These are phyloP conservation scores for Dromococcyx pavoninus DNA, from an alignment of 2,797 vertebrate species.

Conservation along the genomic window DNA sequence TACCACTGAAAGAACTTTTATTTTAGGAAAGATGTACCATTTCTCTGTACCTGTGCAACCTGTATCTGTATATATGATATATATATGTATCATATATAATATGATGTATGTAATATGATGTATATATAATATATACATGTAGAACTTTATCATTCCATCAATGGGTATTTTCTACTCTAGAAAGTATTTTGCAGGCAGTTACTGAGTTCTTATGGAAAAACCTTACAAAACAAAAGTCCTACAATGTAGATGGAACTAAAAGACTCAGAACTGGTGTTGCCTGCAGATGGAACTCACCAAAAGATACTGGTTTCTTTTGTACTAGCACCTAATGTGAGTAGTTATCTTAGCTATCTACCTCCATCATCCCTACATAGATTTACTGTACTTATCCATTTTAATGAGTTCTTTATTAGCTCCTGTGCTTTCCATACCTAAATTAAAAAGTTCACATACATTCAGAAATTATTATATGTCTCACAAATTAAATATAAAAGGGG, in stretches of 20 bases:
- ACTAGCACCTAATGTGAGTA: neutral
- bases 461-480: neutral
- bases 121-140: rapidly evolving
- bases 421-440: neutral
- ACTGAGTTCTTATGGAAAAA: neutral
- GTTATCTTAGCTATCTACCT: neutral
- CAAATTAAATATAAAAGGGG: neutral
- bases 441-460: neutral
- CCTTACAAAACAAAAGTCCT: neutral
- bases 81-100: too few relatives aligned
- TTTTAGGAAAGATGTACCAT: neutral
- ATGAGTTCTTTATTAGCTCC: neutral
- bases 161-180: neutral
- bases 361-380: neutral
- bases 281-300: neutral
- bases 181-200: neutral
- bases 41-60: neutral
- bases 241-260: neutral
- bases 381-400: neutral
- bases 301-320: neutral
- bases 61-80: rapidly evolving
- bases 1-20: neutral
- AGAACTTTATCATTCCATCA: neutral
- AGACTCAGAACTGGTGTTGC: neutral
- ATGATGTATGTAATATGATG: neutral